These are phyloP conservation scores for Danio albolineatus DNA, from an alignment of 2,797 vertebrate genomes.

Conservation along the genomic window DNA sequence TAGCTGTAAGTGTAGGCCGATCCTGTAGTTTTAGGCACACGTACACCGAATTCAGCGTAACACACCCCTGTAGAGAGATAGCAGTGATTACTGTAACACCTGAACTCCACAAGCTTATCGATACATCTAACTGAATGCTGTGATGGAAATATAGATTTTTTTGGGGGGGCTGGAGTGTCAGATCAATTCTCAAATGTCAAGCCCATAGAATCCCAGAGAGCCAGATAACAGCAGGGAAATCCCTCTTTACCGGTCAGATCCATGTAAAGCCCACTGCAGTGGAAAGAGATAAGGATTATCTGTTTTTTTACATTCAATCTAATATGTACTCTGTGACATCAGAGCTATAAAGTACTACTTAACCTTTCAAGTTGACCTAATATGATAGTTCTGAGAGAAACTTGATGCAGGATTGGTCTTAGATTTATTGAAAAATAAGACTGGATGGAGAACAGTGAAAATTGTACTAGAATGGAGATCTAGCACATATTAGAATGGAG, in stretches of 20 bases:
- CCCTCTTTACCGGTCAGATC: constrained; percentile 13
- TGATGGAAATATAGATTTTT: constrained; percentile 41
- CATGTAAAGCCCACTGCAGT: constrained; percentile 1
- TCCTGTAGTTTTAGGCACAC: constrained; percentile 96
- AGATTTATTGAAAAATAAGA: neutral
- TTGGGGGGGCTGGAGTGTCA: neutral
- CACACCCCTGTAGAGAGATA: constrained; percentile 86
- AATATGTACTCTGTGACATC: neutral
- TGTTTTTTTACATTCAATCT: constrained; percentile 10
- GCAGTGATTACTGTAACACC: neutral
- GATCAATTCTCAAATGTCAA: constrained; percentile 47
- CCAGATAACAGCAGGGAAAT: constrained; percentile 26
- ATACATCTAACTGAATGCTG: constrained; percentile 1
- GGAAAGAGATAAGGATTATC: constrained; percentile 27
- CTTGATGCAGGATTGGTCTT: neutral
- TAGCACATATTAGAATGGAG: neutral
- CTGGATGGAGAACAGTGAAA: neutral
- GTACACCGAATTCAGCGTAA: constrained; percentile 96
- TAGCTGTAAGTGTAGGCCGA: constrained; percentile 99
- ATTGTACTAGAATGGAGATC: neutral
- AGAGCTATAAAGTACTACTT: neutral
- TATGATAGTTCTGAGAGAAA: neutral
- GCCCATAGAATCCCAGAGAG: constrained; percentile 19
- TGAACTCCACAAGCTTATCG: neutral
- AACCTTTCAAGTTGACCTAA: neutral